A percentile compares a stretch with the other conserved stretches of the same genome.
These are phyloP conservation scores for Tricholaema leucomelas DNA, from an alignment of 2,113 vertebrate genomes.

Conservation along the genomic window DNA sequence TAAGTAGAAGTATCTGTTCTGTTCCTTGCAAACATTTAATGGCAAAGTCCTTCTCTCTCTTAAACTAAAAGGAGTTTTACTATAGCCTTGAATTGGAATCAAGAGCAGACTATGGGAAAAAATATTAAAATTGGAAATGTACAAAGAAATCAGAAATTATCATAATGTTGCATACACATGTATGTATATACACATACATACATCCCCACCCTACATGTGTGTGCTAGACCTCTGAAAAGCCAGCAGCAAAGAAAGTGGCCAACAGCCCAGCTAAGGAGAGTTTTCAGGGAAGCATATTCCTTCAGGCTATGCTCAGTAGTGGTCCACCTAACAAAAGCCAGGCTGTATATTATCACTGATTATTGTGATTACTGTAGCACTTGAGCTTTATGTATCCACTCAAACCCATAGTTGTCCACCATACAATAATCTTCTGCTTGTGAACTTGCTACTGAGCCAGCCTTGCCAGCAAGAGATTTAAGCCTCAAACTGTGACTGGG, in stretches of 20 bases:
- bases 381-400: neutral
- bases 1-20: neutral
- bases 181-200: neutral
- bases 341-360: neutral
- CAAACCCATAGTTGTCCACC: neutral
- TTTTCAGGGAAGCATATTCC: neutral
- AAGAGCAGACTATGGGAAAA: neutral
- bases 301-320: neutral
- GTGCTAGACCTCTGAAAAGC: neutral
- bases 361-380: neutral
- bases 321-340: neutral
- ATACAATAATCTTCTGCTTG: neutral
- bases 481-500: neutral
- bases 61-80: neutral
- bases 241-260: neutral
- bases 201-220: too few species aligned
- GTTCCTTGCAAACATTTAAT: neutral
- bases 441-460: neutral
- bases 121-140: neutral
- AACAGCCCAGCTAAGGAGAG: neutral
- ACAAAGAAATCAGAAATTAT: neutral
- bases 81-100: neutral
- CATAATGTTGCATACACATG: neutral
- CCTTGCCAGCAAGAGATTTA: neutral
- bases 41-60: neutral